Percentiles rank a stretch among this genome's conserved stretches.
Evolutionary conservation across 2,888 invertebrate species (phyloP).

Genomic region (Ophion obscuratus): DNA sequence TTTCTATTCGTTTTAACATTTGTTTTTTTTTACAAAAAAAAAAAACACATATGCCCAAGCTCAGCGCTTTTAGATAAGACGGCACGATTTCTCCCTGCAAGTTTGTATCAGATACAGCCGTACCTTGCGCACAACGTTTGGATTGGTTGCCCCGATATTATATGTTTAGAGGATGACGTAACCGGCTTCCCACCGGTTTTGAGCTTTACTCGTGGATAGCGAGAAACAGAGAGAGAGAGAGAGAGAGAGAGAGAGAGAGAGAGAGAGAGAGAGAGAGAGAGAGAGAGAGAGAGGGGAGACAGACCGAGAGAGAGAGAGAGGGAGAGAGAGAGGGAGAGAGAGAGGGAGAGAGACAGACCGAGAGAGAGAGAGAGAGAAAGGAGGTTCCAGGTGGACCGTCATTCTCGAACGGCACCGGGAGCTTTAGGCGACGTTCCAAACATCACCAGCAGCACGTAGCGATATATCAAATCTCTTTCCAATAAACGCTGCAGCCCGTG

Average conservation of each 20-base stretch:
- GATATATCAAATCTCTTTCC: constrained; percentile 81
- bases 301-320: too few relatives aligned
- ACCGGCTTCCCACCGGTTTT: constrained; percentile 11
- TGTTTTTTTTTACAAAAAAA: too few relatives aligned
- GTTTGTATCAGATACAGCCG: neutral
- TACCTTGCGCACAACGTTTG: neutral
- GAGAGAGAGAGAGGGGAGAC: too few relatives aligned
- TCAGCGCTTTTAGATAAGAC: too few relatives aligned
- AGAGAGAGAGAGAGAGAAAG: constrained; percentile 16
- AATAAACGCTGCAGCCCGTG: constrained; percentile 74
- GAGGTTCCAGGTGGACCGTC: constrained; percentile 68
- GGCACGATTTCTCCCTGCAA: neutral
- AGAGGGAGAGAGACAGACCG: too few relatives aligned
- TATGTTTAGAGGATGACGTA: constrained; percentile 49
- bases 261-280: too few relatives aligned
- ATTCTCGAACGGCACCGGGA: constrained; percentile 63
- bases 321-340: too few relatives aligned
- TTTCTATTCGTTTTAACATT: too few relatives aligned
- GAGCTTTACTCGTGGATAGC: neutral
- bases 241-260: too few relatives aligned
- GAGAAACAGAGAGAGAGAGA: too few relatives aligned
- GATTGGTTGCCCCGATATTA: neutral
- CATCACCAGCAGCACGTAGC: constrained; percentile 62
- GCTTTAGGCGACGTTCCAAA: constrained; percentile 42
- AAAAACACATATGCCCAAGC: too few relatives aligned